These are phyloP conservation scores for Mantis religiosa DNA, from an alignment of 2,888 invertebrate species.

Conservation along the genomic window DNA sequence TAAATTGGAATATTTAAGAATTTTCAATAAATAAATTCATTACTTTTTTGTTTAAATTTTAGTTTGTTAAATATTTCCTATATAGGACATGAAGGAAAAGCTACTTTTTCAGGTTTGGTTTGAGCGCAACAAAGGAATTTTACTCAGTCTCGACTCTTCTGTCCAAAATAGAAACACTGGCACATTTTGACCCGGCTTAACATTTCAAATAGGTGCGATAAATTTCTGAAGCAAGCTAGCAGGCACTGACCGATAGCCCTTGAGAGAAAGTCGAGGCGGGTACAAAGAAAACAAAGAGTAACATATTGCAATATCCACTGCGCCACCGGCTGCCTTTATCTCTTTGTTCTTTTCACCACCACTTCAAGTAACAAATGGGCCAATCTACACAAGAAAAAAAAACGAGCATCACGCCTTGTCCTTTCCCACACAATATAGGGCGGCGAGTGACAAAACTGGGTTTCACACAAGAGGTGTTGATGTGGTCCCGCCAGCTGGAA, in stretches of 20 bases:
- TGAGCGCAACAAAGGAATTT: too few relatives aligned
- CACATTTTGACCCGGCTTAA: neutral
- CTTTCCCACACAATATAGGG: neutral
- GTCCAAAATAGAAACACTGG: neutral
- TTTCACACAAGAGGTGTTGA: neutral
- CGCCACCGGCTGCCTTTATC: neutral
- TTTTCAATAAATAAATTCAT: too few relatives aligned
- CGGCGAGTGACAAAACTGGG: neutral
- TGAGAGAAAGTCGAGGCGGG: neutral
- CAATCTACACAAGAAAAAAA: neutral
- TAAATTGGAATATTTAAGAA: too few relatives aligned
- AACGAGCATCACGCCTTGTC: neutral
- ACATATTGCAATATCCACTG: neutral
- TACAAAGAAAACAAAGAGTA: neutral
- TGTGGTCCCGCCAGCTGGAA: neutral
- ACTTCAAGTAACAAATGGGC: neutral
- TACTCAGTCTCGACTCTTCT: too few relatives aligned
- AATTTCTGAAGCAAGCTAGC: neutral
- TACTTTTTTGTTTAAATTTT: too few relatives aligned
- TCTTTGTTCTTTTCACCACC: neutral
- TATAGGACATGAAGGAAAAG: too few relatives aligned
- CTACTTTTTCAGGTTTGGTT: too few relatives aligned
- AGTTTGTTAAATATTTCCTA: too few relatives aligned
- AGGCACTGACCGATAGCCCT: neutral
- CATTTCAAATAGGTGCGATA: neutral